Conservation (phyloP, 1,140 invertebrate species). For the Orchestia grillus region DNA sequence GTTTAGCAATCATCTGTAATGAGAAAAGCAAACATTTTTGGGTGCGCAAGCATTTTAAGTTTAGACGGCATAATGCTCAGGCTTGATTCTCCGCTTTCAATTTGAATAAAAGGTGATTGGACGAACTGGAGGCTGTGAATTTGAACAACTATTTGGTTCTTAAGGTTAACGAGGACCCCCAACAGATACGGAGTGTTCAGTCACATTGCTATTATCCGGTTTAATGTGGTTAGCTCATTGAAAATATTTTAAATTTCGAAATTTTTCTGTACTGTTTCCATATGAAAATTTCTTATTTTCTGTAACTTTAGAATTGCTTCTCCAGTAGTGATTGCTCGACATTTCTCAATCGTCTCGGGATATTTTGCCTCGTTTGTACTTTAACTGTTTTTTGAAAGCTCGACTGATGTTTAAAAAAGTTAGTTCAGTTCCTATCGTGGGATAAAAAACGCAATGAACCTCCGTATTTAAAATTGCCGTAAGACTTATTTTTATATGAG, state of each 20-base stretch:
- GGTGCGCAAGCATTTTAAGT: not conserved
- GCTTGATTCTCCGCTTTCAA: constrained; percentile 14
- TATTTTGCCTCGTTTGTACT: not conserved
- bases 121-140: constrained; percentile 28
- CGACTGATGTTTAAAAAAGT: not conserved
- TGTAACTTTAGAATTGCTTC: not conserved
- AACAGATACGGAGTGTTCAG: not conserved
- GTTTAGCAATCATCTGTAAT: not conserved
- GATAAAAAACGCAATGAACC: not conserved
- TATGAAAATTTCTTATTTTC: not conserved
- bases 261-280: not conserved
- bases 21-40: not conserved
- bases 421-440: not conserved
- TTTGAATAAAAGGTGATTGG: not conserved
- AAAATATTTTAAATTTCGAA: not conserved
- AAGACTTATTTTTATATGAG: not conserved
- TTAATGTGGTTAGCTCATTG: not conserved
- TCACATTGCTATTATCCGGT: not conserved
- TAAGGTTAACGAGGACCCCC: not conserved
- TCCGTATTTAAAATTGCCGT: not conserved
- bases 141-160: constrained; percentile 26
- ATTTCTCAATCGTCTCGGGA: not conserved
- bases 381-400: not conserved
- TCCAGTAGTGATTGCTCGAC: not conserved
- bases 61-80: not conserved